Conservation (phyloP, 2,797 vertebrate species). For the Phoebastria nigripes region DNA sequence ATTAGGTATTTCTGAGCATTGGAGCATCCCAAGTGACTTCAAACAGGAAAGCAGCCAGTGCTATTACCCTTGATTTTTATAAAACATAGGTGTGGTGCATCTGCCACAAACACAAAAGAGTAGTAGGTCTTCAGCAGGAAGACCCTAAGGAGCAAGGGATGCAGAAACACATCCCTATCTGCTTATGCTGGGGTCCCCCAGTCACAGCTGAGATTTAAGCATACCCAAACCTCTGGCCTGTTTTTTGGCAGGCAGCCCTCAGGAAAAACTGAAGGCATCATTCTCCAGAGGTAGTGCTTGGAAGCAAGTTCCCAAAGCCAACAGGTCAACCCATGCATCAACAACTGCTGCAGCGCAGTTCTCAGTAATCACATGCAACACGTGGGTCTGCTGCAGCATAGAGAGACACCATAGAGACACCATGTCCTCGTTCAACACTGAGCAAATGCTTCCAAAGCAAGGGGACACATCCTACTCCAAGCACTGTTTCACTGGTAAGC, state of each 20-base stretch:
- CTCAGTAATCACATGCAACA: not conserved
- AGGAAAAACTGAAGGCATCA: not conserved
- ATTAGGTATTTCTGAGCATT: not conserved
- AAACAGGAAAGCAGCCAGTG: not conserved
- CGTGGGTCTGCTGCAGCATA: accelerated
- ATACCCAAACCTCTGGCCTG: not conserved
- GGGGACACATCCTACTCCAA: not conserved
- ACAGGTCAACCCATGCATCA: not conserved
- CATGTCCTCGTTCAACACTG: accelerated
- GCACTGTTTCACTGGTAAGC: not conserved
- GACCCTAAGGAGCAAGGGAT: not conserved
- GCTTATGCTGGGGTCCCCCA: accelerated
- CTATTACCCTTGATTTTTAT: not conserved
- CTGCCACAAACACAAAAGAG: not conserved
- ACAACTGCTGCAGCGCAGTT: accelerated
- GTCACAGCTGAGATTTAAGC: not conserved
- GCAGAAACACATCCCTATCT: not conserved
- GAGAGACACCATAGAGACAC: not conserved
- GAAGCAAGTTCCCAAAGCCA: not conserved
- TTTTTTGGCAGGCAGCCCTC: not conserved
- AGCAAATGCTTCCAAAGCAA: not conserved
- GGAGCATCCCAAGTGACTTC: not conserved
- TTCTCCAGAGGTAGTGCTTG: not conserved
- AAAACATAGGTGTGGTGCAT: accelerated
- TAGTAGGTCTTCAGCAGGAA: not conserved